Evolutionary conservation across 2,888 invertebrate genomes (phyloP).

Genomic region (Coenonympha glycerion): DNA sequence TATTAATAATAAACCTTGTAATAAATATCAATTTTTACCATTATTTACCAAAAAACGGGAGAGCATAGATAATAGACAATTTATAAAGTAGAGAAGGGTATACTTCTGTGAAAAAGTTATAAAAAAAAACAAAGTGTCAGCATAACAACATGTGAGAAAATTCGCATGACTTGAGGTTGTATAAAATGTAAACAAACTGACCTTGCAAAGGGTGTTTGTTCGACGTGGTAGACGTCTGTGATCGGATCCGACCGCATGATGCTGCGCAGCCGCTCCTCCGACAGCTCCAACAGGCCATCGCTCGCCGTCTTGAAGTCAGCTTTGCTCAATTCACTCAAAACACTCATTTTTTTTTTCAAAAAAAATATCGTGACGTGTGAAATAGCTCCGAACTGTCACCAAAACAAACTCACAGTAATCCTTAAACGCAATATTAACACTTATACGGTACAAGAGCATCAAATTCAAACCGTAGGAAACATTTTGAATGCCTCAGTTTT

Average conservation of each 20-base stretch:
- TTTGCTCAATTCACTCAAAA: slow-evolving; percentile 72
- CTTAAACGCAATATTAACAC: slow-evolving; percentile 71
- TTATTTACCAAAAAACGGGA: too few relatives aligned
- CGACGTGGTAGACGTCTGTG: slow-evolving; percentile 85
- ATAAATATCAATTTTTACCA: too few relatives aligned
- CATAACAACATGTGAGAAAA: too few relatives aligned
- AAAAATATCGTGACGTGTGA: too few relatives aligned
- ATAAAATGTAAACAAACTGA: slow-evolving; percentile 66
- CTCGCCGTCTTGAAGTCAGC: slow-evolving; percentile 77
- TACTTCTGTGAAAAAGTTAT: too few relatives aligned
- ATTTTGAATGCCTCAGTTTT: slow-evolving; percentile 73
- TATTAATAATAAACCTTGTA: too few relatives aligned
- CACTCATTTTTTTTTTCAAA: slow-evolving; percentile 76
- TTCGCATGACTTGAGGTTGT: too few relatives aligned
- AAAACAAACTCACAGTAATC: slow-evolving; percentile 69
- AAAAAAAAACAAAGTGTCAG: too few relatives aligned
- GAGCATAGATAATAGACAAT: too few relatives aligned
- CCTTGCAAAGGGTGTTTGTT: slow-evolving; percentile 91
- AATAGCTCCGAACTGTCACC: slow-evolving; percentile 62
- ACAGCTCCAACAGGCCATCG: slow-evolving; percentile 83
- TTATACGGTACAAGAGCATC: slow-evolving; percentile 64
- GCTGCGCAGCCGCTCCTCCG: slow-evolving; percentile 79
- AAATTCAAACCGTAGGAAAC: slow-evolving; percentile 71
- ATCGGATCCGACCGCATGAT: slow-evolving; percentile 84
- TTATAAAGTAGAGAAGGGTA: too few relatives aligned